Base-by-base conservation (phyloP, 2,113 vertebrate species). In the Aegithalos caudatus region DNA sequence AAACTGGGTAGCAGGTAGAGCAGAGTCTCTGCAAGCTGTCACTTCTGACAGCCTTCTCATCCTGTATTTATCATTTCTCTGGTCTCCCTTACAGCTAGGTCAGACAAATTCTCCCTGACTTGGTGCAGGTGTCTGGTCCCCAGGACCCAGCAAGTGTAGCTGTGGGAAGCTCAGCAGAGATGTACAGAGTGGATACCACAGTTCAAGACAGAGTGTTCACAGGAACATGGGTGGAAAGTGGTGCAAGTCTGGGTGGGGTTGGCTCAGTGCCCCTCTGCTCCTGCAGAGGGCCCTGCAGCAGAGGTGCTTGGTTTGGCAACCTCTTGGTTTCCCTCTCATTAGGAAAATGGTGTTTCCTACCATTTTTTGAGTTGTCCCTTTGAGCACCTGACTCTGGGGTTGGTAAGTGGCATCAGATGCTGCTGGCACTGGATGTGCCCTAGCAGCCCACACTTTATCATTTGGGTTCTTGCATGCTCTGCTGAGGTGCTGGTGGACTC, bases 361-460 rank as follows among this genome's bases (percentile, higher is more conserved):
- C 20, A 10, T 82, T 71, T 90, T 80, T 38, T 64, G 44, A 83
- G 33, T 25, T 76, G 50, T 53, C 14, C 10, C 37, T 86, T 44
- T 66, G 28, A 87, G 42, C 10, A 38, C 12, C 35, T 51, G 3
- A 53, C 51, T 33, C 24, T 57, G 72, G 51, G 33, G 7, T 2
- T 58, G 38, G 35, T 69, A 71, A 58, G 14, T 54, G 35, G 25
- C 19, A 16, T 38, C 81, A 87, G 56, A 47, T 73, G 37, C 45
- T 78, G 40, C n/a, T 3, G 2, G 45, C 5, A 1, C 13, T 40
- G 28, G n/a, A 35, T 57, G 31, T 80, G 18, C 48, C 29, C 14
- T 0, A 1, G n/a, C 25, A 81, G 25, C 47, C 35, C 47, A 76
- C 50, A 72, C 29, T 2, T 0, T 47, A n/a, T 70, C 0, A 0